Evolutionary conservation across 2,113 vertebrate genomes (phyloP).

Genomic region (Oryctolagus cuniculus): DNA sequence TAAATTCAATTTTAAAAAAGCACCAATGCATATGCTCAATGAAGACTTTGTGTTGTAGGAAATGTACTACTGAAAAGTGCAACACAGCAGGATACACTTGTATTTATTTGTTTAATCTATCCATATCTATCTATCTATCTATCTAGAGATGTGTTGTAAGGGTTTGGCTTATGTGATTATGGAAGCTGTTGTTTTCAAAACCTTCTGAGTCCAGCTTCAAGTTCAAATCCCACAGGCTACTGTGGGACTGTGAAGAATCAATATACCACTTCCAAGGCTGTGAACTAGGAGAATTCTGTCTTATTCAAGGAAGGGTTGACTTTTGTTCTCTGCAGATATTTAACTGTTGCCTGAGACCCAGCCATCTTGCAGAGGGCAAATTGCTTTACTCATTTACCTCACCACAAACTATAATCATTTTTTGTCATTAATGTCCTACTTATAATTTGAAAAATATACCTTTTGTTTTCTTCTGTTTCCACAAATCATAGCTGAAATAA

Average conservation of each 20-base stretch:
- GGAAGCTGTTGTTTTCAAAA: background rate
- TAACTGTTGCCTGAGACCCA: background rate
- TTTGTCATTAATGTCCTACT: background rate
- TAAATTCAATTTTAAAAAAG: too few relatives aligned
- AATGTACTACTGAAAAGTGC: too few relatives aligned
- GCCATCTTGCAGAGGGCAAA: background rate
- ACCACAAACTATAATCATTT: background rate
- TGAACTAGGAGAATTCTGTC: background rate
- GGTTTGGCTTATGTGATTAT: background rate
- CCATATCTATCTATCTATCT: too few relatives aligned
- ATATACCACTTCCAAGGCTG: background rate
- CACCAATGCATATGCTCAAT: too few relatives aligned
- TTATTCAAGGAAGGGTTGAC: background rate
- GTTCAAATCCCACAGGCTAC: background rate
- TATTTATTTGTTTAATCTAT: too few relatives aligned
- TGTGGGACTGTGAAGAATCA: background rate
- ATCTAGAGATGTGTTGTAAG: background rate
- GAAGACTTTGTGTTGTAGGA: too few relatives aligned
- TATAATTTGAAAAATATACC: background rate
- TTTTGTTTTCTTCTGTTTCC: background rate
- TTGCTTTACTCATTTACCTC: background rate
- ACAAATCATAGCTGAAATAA: conserved; percentile 1
- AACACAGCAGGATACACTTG: too few relatives aligned
- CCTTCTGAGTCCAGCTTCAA: background rate
- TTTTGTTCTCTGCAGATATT: background rate